Percentiles rank a stretch among this genome's conserved stretches.
Conservation (phyloP, 2,888 invertebrate genomes). For the Drosophila sordidula region DNA sequence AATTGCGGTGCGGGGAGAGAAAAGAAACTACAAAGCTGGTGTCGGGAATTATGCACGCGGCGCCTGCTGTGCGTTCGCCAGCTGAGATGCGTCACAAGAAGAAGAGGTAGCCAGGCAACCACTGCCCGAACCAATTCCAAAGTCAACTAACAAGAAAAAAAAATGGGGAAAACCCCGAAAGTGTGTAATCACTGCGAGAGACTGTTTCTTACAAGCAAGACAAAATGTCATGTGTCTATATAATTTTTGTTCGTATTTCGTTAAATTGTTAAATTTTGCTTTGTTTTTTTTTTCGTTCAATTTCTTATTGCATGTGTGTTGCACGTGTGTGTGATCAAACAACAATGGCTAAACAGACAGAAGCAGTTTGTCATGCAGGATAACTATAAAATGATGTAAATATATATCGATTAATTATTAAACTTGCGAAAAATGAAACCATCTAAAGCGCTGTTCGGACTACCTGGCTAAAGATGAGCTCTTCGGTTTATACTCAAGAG, state of each 20-base stretch:
- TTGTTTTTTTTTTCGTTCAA: slow-evolving; percentile 7
- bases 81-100: slow-evolving; percentile 84
- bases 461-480: not conserved
- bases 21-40: slow-evolving; percentile 68
- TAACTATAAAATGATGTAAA: slow-evolving; percentile 79
- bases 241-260: not conserved
- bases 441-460: slow-evolving; percentile 7
- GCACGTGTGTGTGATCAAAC: slow-evolving; percentile 4
- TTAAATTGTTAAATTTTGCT: not conserved
- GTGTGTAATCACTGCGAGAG: not conserved
- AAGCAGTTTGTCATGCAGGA: slow-evolving; percentile 83
- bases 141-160: not conserved
- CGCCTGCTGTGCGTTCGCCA: slow-evolving; percentile 81
- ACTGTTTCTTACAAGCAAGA: too few species aligned
- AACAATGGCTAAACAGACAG: slow-evolving; percentile 61
- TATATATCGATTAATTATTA: slow-evolving; percentile 52
- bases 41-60: slow-evolving; percentile 79
- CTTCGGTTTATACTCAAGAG: too few species aligned
- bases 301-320: slow-evolving; percentile 38
- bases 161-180: too few species aligned
- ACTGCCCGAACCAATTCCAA: slow-evolving; percentile 7
- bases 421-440: not conserved
- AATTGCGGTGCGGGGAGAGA: slow-evolving; percentile 40
- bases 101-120: slow-evolving; percentile 74
- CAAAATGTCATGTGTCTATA: not conserved